Evolutionary conservation across 2,797 vertebrate species (phyloP).

Genomic region (Kryptopterus vitreolus): DNA sequence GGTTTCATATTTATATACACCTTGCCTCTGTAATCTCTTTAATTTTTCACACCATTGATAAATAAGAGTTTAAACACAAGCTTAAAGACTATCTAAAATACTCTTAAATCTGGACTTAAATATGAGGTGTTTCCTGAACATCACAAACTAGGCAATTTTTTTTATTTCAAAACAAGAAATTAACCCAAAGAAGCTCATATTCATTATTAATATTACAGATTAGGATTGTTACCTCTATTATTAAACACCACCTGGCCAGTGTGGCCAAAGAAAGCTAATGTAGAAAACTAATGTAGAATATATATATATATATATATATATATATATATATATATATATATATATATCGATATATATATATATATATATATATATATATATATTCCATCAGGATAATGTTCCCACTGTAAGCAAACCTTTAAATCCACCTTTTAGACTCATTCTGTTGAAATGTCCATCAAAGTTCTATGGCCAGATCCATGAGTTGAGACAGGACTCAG

Average conservation of each 20-base stretch:
- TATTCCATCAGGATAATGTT: not conserved
- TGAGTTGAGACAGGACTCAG: no score
- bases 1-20: conserved; percentile 16
- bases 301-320: no score
- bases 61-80: no score
- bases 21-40: no score
- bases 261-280: not conserved
- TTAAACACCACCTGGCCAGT: not conserved
- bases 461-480: not conserved
- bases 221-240: not conserved
- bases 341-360: no score
- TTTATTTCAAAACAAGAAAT: no score
- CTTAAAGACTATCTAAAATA: no score
- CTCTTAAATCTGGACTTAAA: no score
- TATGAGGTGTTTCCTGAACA: no score
- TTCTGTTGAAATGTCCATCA: not conserved
- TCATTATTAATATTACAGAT: not conserved
- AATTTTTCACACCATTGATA: no score
- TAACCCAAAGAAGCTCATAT: not conserved
- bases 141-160: no score
- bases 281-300: not conserved
- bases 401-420: not conserved
- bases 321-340: no score
- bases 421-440: not conserved
- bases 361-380: not conserved